Percentiles rank a stretch among this genome's conserved stretches.
Evolutionary conservation across 2,888 invertebrate genomes (phyloP).

Genomic region (Dorcus parallelipipedus): DNA sequence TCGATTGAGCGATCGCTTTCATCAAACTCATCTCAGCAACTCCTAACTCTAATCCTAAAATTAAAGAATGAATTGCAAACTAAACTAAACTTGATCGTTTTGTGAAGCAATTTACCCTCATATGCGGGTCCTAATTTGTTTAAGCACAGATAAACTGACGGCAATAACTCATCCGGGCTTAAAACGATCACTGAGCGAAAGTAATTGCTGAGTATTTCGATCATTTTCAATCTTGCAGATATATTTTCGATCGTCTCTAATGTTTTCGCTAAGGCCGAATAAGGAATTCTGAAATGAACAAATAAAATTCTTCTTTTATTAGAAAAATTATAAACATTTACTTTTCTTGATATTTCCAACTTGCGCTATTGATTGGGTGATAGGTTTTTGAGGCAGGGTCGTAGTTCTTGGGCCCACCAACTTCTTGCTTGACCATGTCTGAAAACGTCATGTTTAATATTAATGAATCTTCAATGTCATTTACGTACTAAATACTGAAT

Average conservation of each 20-base stretch:
- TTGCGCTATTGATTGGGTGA: slow-evolving; percentile 79
- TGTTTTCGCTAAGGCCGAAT: slow-evolving; percentile 86
- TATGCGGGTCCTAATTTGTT: slow-evolving; percentile 96
- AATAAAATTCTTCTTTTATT: neutral
- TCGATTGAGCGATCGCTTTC: slow-evolving; percentile 90
- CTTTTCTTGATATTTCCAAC: slow-evolving; percentile 72
- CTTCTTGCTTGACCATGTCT: neutral
- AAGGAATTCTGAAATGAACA: slow-evolving; percentile 71
- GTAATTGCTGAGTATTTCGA: slow-evolving; percentile 89
- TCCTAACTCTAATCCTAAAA: slow-evolving; percentile 74
- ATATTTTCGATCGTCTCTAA: slow-evolving; percentile 86
- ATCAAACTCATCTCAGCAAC: slow-evolving; percentile 91
- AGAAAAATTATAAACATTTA: slow-evolving; percentile 40
- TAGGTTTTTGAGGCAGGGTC: slow-evolving; percentile 72
- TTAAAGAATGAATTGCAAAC: neutral
- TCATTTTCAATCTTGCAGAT: slow-evolving; percentile 81
- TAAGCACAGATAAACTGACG: slow-evolving; percentile 91
- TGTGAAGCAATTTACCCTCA: slow-evolving; percentile 59
- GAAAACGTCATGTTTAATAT: no score
- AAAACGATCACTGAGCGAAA: slow-evolving; percentile 86
- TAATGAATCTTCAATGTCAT: no score
- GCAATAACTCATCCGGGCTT: slow-evolving; percentile 84
- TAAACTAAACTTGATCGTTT: neutral
- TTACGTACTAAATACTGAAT: slow-evolving; percentile 8
- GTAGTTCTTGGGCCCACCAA: slow-evolving; percentile 48